phyloP scores from a whole-genome alignment of 1,140 invertebrate species.

The Magallana gigas region DNA sequence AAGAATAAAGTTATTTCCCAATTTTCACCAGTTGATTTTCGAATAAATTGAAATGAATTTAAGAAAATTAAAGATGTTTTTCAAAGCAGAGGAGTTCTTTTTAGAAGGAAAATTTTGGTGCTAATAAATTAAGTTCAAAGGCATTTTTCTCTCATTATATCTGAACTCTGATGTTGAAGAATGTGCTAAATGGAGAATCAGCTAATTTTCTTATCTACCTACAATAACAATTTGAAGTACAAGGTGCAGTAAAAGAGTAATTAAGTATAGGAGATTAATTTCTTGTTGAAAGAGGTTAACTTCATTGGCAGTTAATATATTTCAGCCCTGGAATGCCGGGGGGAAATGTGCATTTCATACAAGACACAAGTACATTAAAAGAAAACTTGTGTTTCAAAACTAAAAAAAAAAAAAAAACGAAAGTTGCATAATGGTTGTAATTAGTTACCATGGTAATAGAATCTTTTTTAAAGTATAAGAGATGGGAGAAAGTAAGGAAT shows the following conservation, averaged over 20 bases:
- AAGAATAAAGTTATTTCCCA: too few species aligned
- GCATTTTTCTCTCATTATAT: background rate
- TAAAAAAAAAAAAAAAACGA: background rate
- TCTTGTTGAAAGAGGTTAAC: background rate
- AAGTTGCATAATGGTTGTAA: constrained; percentile 7
- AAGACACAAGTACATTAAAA: background rate
- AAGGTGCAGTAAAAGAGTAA: background rate
- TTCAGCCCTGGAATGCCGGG: constrained; percentile 2
- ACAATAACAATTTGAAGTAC: constrained; percentile 19
- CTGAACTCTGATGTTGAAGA: background rate
- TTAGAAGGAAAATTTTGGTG: too few species aligned
- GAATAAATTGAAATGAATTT: too few species aligned
- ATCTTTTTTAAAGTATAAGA: background rate
- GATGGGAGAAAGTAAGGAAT: background rate
- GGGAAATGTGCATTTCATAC: background rate
- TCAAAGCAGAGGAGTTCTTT: too few species aligned
- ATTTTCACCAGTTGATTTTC: too few species aligned
- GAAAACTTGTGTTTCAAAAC: constrained; percentile 16
- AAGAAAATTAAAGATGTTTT: too few species aligned
- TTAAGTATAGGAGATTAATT: constrained; percentile 25
- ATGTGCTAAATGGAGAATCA: constrained; percentile 1
- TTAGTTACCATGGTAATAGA: background rate
- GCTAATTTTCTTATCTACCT: constrained; percentile 18
- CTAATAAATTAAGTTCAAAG: background rate
- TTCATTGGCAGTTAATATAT: background rate